Percentiles rank a stretch among this genome's conserved stretches.
These are phyloP conservation scores for Zele albiditarsus DNA, from an alignment of 2,888 invertebrate genomes.

Conservation along the genomic window DNA sequence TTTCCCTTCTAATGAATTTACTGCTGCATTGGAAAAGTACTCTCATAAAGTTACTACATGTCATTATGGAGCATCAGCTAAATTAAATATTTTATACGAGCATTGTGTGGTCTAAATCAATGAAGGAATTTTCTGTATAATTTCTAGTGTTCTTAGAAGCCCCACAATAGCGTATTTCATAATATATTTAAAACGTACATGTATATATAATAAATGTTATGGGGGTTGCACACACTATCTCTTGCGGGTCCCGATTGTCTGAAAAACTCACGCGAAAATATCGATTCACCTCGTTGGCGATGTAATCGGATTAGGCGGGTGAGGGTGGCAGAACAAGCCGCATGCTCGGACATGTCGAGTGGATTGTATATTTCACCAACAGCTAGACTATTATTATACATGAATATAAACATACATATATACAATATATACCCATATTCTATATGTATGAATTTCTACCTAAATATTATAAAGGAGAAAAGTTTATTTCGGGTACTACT, in stretches of 20 bases:
- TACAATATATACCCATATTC: background rate
- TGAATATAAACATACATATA: background rate
- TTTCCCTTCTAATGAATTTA: too few relatives aligned
- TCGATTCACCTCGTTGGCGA: slow-evolving; percentile 58
- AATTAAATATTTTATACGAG: too few relatives aligned
- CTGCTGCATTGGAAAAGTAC: too few relatives aligned
- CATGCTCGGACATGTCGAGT: background rate
- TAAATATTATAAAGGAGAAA: too few relatives aligned
- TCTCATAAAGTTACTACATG: too few relatives aligned
- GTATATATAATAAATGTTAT: slow-evolving; percentile 60
- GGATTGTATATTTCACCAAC: background rate
- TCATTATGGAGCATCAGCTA: too few relatives aligned
- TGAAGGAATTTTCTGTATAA: too few relatives aligned
- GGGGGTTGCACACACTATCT: slow-evolving; percentile 63
- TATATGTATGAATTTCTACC: too few relatives aligned
- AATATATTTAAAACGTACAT: slow-evolving; percentile 16
- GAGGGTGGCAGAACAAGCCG: background rate
- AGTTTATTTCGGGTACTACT: too few relatives aligned
- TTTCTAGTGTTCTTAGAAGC: too few relatives aligned
- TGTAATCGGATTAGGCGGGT: slow-evolving; percentile 61
- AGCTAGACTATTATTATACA: background rate
- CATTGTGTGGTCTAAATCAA: too few relatives aligned
- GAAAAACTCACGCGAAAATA: slow-evolving; percentile 70
- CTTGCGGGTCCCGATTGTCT: slow-evolving; percentile 64
- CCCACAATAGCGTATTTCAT: too few relatives aligned